Base-by-base conservation (phyloP, 2,888 invertebrate genomes). In the Chrysodeixis includens region DNA sequence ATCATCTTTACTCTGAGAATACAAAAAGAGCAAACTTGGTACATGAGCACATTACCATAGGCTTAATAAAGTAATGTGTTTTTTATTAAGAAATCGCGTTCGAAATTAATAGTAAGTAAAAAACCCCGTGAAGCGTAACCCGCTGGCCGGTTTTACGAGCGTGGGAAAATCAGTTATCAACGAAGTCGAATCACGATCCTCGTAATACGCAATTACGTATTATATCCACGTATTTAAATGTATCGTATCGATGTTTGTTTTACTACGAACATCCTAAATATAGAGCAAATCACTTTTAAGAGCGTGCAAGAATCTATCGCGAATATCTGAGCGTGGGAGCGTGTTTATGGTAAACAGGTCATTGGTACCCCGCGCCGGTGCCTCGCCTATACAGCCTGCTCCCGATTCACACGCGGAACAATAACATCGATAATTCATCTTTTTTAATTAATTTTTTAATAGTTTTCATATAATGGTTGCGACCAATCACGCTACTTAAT, bases 261-360 rank as follows among this genome's bases (percentile, higher is more conserved):
- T 93, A 92, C 91, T 92, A 91, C 86, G 86, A 88, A 87, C 87
- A 92, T 93, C 93, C 93, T 94, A 92, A 94, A 94, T 94, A 94
- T 94, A 94, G 94, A 94, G 94, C 94, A 94, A 92, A 93, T 93
- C 93, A 92, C 91, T 91, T 88, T 86, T 88, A 86, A 85, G 88
- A 92, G 91, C 94, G 94, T 94, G 94, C 92, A 94, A 93, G 94
- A 94, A 94, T 94, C 94, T 94, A 94, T 94, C 91, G 92, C 89
- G 86, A 90, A 88, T 82, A 85, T 80, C 81, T 87, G 88, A 90
- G 84, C 94, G 94, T 94, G 94, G 92, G 94, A 94, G 91, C 93
- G 88, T 74, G 77, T 81, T 91, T 94, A 94, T 94, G 94, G 87
- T 91, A 94, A 94, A 83, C 91, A 94, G 94, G 95, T 94, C 95